These are phyloP conservation scores for human (Homo sapiens) DNA, from an alignment of 2,113 vertebrate genomes.

Conservation along the genomic window DNA sequence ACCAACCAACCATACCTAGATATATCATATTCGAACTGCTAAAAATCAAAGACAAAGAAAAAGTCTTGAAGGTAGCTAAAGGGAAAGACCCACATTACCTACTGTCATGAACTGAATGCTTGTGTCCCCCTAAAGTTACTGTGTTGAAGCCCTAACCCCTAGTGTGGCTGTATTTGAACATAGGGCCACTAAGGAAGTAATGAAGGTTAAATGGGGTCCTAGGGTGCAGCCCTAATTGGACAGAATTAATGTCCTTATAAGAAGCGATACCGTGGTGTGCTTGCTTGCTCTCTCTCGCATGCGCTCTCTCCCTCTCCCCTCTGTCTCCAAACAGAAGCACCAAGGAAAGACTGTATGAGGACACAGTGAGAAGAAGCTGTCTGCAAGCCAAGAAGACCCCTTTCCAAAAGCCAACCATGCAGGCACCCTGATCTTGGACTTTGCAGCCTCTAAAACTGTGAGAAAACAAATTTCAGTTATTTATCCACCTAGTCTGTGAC, in stretches of 20 bases:
- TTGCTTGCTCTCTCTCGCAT: background rate
- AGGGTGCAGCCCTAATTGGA: background rate
- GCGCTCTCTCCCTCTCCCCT: background rate
- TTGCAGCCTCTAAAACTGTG: background rate
- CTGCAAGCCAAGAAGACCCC: background rate
- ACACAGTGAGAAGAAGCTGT: background rate
- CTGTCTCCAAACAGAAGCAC: background rate
- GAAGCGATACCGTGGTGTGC: background rate
- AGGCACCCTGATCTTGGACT: background rate
- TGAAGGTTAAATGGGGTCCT: background rate
- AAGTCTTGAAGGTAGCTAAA: background rate
- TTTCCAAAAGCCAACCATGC: background rate
- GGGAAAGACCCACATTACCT: background rate
- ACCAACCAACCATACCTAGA: background rate
- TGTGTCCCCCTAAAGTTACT: background rate
- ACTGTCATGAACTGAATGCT: background rate
- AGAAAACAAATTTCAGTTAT: background rate
- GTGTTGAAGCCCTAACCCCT: background rate
- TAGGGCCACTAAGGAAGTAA: background rate
- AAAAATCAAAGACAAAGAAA: background rate
- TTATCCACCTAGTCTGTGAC: background rate
- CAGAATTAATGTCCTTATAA: background rate
- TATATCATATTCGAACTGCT: background rate
- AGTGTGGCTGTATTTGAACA: background rate
- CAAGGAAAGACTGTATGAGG: background rate